These are phyloP conservation scores for Crotalus tigris DNA, from an alignment of 2,113 vertebrate genomes.

Conservation along the genomic window DNA sequence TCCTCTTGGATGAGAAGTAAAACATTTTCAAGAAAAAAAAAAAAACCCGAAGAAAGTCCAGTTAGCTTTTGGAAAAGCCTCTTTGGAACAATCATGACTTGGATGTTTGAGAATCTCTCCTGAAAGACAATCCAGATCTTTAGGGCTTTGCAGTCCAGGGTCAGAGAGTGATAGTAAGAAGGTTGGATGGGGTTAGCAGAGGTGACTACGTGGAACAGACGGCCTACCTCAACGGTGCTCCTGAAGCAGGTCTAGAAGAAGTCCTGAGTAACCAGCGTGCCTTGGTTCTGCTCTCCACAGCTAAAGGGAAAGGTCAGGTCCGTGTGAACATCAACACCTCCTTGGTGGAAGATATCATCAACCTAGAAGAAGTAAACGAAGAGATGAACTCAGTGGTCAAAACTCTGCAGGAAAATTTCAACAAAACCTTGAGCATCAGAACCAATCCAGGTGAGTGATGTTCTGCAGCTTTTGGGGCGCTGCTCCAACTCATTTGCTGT, in stretches of 20 bases:
- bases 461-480: neutral
- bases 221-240: neutral
- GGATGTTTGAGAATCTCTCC: neutral
- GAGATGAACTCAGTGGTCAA: constrained; percentile 81
- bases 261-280: neutral
- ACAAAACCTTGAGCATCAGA: constrained; percentile 85
- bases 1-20: neutral
- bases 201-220: neutral
- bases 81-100: neutral
- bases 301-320: constrained; percentile 79
- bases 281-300: constrained; percentile 54
- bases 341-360: constrained; percentile 90
- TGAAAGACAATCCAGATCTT: neutral
- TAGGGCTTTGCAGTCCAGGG: neutral
- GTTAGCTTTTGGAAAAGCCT: neutral
- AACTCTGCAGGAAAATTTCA: constrained; percentile 88
- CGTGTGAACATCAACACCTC: constrained; percentile 85
- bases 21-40: neutral
- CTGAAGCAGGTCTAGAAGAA: neutral
- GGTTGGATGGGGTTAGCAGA: neutral
- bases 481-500: neutral
- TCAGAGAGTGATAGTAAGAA: neutral
- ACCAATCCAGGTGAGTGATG: constrained; percentile 83
- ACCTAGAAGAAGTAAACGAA: constrained; percentile 78
- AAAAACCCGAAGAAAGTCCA: neutral